Percentiles rank a stretch among this genome's conserved stretches.
Conservation (phyloP, 1,140 invertebrate genomes). For the Cyclina sinensis region DNA sequence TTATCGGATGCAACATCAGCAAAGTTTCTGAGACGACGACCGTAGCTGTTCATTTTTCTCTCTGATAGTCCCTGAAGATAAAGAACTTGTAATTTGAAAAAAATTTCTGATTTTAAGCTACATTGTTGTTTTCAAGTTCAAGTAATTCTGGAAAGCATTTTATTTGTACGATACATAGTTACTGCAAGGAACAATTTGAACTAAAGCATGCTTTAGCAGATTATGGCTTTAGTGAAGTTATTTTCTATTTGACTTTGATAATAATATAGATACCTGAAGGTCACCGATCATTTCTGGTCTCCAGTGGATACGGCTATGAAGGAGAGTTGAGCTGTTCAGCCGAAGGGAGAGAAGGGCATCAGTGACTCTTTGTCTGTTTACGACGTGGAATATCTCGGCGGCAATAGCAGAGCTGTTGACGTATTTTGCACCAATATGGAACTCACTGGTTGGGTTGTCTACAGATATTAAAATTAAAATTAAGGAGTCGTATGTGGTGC, state of each 20-base stretch:
- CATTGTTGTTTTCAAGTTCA: too few relatives aligned
- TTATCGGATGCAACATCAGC: not conserved
- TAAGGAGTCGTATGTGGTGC: too few relatives aligned
- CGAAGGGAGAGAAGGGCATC: constrained; percentile 89
- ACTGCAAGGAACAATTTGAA: too few relatives aligned
- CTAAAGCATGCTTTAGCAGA: too few relatives aligned
- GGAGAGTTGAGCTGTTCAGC: constrained; percentile 93
- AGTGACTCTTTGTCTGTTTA: constrained; percentile 71
- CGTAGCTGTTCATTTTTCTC: not conserved
- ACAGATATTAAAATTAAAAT: constrained; percentile 25
- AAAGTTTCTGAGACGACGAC: not conserved
- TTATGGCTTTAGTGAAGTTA: too few relatives aligned
- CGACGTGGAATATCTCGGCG: constrained; percentile 75
- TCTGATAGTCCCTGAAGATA: not conserved
- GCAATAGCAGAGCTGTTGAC: constrained; percentile 72
- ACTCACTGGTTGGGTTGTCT: constrained; percentile 71
- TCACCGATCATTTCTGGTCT: constrained; percentile 91
- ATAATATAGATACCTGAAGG: constrained; percentile 85
- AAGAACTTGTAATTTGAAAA: too few relatives aligned
- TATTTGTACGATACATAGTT: too few relatives aligned
- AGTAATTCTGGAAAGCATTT: too few relatives aligned
- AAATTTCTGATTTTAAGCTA: too few relatives aligned
- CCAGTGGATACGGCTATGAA: constrained; percentile 93
- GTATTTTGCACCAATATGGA: constrained; percentile 74
- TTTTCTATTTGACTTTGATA: too few relatives aligned